Conservation (phyloP, 2,797 vertebrate species). For the Syngnathus acus region DNA sequence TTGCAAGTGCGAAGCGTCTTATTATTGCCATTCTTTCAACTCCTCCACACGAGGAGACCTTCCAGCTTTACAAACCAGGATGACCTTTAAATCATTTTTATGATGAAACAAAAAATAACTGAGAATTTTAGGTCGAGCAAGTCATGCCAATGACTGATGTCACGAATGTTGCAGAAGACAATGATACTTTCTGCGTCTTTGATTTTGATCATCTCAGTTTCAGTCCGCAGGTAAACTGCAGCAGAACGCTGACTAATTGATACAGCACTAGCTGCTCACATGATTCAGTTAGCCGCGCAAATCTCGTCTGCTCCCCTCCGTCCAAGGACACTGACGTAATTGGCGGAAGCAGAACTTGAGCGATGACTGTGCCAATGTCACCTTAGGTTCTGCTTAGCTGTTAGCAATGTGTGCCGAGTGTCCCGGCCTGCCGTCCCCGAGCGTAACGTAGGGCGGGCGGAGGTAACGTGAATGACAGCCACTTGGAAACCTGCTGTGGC, state of each 20-base stretch:
- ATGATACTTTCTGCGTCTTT: background rate
- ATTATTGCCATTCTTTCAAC: background rate
- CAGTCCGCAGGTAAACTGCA: background rate
- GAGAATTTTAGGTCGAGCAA: constrained; percentile 47
- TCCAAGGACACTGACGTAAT: constrained; percentile 61
- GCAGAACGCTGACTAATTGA: constrained; percentile 52
- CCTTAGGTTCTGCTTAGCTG: constrained; percentile 66
- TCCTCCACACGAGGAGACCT: background rate
- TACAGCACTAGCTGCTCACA: constrained; percentile 50
- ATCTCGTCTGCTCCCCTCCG: constrained; percentile 27
- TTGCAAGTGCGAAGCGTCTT: background rate
- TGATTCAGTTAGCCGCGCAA: constrained; percentile 36
- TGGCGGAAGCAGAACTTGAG: constrained; percentile 38
- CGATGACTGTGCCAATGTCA: constrained; percentile 64
- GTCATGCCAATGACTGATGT: background rate
- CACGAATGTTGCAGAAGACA: background rate
- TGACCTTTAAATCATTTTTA: background rate
- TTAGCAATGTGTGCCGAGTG: constrained; percentile 38
- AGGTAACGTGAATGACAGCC: constrained; percentile 54
- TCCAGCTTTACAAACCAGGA: background rate
- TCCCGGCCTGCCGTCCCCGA: constrained; percentile 48
- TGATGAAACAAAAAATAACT: constrained; percentile 3
- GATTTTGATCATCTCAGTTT: background rate
- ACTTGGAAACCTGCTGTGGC: constrained; percentile 58
- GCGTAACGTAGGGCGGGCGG: constrained; percentile 39